Percentiles rank a stretch among this genome's conserved stretches.
These are phyloP conservation scores for Andrena fulva DNA, from an alignment of 2,888 invertebrate genomes.

Conservation along the genomic window DNA sequence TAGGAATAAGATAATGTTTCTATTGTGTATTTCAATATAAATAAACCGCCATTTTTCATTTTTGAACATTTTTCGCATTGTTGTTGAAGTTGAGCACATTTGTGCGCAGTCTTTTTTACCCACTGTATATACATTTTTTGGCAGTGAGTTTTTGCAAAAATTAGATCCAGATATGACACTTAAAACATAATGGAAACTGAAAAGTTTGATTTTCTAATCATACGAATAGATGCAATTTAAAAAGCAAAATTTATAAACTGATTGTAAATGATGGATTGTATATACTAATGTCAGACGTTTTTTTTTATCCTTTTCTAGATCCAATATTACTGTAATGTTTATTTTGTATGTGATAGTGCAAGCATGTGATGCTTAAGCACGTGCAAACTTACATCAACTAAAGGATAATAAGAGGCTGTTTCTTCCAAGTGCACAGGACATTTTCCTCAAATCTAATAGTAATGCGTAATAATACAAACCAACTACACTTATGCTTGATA, in stretches of 20 bases:
- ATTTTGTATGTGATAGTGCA: conserved; percentile 40
- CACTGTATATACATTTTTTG: conserved; percentile 20
- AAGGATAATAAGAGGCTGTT: conserved; percentile 81
- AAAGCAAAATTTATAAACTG: background rate
- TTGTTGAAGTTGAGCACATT: background rate
- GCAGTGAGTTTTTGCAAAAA: conserved; percentile 12
- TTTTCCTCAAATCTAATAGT: conserved; percentile 56
- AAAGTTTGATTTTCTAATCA: background rate
- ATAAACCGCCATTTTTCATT: conserved; percentile 1
- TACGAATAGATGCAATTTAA: background rate
- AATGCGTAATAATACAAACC: conserved; percentile 57
- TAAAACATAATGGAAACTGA: background rate
- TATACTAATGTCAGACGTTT: background rate
- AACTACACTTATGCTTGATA: conserved; percentile 81
- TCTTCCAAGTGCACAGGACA: conserved; percentile 78
- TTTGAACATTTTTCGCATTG: background rate
- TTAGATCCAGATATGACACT: conserved; percentile 13
- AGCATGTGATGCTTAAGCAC: conserved; percentile 70
- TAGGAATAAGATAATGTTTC: background rate
- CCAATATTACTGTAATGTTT: conserved; percentile 32
- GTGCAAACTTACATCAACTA: conserved; percentile 74
- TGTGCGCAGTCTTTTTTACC: conserved; percentile 2
- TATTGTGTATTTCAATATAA: conserved; percentile 1
- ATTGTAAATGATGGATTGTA: background rate
- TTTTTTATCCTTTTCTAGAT: conserved; percentile 24